Evolutionary conservation across 2,113 vertebrate species (phyloP).

Genomic region (Oreocharis arfaki): DNA sequence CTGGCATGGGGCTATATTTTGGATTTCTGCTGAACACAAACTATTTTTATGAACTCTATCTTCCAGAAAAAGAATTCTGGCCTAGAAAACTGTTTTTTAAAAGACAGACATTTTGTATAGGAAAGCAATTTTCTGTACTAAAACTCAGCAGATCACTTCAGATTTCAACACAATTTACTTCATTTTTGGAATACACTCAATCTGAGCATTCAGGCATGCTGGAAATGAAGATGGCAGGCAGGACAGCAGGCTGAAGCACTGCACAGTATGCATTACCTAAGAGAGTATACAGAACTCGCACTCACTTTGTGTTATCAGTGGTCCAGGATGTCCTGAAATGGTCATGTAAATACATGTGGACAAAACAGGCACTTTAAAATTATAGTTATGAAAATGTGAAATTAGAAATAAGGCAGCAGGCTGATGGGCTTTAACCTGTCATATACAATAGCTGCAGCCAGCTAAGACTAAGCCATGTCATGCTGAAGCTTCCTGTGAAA

Average conservation of each 20-base stretch:
- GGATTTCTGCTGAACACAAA: not conserved
- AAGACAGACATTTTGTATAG: not conserved
- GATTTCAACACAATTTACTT: not conserved
- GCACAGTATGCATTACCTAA: not conserved
- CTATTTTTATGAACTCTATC: not conserved
- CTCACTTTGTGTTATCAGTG: not conserved
- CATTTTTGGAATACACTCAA: not conserved
- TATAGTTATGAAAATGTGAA: not conserved
- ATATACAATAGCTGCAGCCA: not conserved
- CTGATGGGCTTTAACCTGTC: not conserved
- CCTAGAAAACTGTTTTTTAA: not conserved
- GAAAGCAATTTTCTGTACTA: not conserved
- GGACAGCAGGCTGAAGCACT: not conserved
- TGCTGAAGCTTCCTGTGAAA: not conserved
- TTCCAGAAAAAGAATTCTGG: not conserved
- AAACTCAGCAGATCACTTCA: not conserved
- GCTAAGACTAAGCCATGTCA: not conserved
- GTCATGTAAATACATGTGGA: not conserved
- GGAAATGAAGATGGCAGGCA: not conserved
- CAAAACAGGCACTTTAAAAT: not conserved
- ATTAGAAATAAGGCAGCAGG: not conserved
- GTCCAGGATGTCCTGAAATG: not conserved
- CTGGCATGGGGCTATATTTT: not conserved
- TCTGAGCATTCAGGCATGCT: not conserved
- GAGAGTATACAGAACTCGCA: not conserved